Evolutionary conservation across 2,888 invertebrate genomes (phyloP).

Genomic region (Torymus tubicola): DNA sequence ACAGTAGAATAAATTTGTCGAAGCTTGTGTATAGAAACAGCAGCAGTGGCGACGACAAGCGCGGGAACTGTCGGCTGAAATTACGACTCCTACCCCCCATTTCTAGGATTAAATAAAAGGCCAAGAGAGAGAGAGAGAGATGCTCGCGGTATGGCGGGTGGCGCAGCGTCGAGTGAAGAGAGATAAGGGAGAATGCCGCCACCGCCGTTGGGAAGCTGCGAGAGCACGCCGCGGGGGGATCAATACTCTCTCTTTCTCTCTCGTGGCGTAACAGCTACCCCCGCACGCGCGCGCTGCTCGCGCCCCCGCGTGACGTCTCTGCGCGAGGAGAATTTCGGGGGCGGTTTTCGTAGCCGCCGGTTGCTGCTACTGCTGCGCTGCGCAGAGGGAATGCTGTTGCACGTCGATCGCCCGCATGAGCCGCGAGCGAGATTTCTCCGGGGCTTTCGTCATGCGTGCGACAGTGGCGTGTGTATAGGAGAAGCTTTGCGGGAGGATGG

Average conservation of each 20-base stretch:
- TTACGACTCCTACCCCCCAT: neutral
- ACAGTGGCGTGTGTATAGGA: too few species aligned
- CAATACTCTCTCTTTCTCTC: constrained; percentile 35
- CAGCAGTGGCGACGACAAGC: too few species aligned
- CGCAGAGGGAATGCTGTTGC: too few species aligned
- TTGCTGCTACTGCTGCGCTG: too few species aligned
- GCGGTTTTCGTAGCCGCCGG: neutral
- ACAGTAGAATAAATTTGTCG: constrained; percentile 14
- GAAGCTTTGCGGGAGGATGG: too few species aligned
- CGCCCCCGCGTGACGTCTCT: neutral
- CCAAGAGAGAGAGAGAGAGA: neutral
- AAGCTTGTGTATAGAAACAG: neutral
- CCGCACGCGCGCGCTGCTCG: neutral
- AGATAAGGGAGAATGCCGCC: constrained; percentile 58
- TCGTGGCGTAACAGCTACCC: neutral
- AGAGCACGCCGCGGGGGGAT: constrained; percentile 29
- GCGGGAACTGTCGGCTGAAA: too few species aligned
- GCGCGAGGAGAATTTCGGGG: neutral
- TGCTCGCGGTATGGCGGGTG: neutral
- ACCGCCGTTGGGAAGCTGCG: constrained; percentile 51
- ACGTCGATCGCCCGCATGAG: too few species aligned
- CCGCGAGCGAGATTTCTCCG: too few species aligned
- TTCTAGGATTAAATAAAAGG: neutral
- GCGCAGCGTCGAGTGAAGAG: neutral
- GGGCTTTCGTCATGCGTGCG: too few species aligned